A percentile compares a stretch with the other conserved stretches of the same genome.
phyloP scores from a whole-genome alignment of 2,888 invertebrate species.

The Rotaria socialis region DNA sequence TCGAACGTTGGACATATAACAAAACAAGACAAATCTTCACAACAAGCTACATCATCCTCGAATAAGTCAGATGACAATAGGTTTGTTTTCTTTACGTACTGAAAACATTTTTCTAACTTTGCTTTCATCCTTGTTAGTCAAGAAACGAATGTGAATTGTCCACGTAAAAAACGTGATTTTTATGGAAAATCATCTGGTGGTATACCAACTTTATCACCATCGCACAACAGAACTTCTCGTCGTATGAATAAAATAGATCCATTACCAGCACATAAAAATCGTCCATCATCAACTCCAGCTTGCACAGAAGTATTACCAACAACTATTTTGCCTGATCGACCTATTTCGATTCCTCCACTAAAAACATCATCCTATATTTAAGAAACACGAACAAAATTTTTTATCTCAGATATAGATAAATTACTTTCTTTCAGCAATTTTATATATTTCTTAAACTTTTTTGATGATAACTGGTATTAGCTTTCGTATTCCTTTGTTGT shows the following conservation, averaged over 20 bases:
- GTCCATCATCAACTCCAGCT: background rate
- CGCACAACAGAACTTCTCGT: background rate
- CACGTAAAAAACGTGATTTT: constrained; percentile 17
- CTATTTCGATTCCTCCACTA: background rate
- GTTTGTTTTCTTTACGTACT: background rate
- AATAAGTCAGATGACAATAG: background rate
- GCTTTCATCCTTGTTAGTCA: background rate
- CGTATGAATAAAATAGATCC: background rate
- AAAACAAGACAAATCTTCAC: background rate
- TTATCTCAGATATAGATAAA: background rate
- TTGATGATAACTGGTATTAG: background rate
- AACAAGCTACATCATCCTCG: background rate
- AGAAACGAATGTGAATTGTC: background rate
- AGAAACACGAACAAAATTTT: no score
- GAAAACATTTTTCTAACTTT: background rate
- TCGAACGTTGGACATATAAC: background rate
- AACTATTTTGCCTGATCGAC: background rate
- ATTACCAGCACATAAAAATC: background rate
- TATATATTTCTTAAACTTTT: background rate
- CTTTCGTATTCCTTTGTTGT: background rate
- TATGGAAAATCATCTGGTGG: background rate
- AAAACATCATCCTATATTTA: background rate
- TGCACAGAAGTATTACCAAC: background rate
- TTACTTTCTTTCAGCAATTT: background rate
- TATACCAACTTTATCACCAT: background rate